Base-by-base conservation (phyloP, 2,888 invertebrate genomes). In the Xestoiulus laeticollis region DNA sequence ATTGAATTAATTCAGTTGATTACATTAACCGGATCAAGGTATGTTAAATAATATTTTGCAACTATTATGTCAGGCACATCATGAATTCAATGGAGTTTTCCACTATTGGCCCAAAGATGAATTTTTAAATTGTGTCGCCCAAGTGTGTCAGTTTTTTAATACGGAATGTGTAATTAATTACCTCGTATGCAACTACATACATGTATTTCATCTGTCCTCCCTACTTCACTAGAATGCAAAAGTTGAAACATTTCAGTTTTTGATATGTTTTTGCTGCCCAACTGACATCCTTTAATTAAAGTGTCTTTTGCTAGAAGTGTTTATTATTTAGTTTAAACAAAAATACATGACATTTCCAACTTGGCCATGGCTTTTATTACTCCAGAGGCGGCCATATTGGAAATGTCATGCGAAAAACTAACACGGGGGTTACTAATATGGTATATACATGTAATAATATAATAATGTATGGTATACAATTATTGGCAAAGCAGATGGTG, bases 101-200 rank as follows among this genome's bases (percentile, higher is more conserved):
- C 53, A n/a, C n/a, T n/a, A 26, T 22, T 68, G 59, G 59, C 22
- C 22, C 22, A 10, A 22, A 68, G 10, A 26, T 68, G 22, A 12
- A 68, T 68, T 68, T 48, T 68, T 22, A 68, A 68, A 68, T 22
- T 68, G 59, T 68, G 59, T 68, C 59, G 59, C 22, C 22, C 59
- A 68, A 68, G 59, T 68, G 59, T 68, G 59, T 68, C 59, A 68
- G 22, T 68, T 68, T 68, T 68, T 68, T 26, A 68, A 68, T 26
- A 22, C 59, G 10, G 8, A 68, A 68, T 26, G 59, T 68, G 59
- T 68, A 68, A 68, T 68, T 68, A 68, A 68, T 22, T 68, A 22
- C 38, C 38, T 38, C 22, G n/a, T 1, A 8, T 68, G 8, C n/a
- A n/a, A n/a, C n/a, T 68, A 68, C 12, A 6, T 3, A 4, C 26